Percentiles rank a stretch among this genome's conserved stretches.
These are phyloP conservation scores for Calypte anna DNA, from an alignment of 2,113 vertebrate species.

Conservation along the genomic window DNA sequence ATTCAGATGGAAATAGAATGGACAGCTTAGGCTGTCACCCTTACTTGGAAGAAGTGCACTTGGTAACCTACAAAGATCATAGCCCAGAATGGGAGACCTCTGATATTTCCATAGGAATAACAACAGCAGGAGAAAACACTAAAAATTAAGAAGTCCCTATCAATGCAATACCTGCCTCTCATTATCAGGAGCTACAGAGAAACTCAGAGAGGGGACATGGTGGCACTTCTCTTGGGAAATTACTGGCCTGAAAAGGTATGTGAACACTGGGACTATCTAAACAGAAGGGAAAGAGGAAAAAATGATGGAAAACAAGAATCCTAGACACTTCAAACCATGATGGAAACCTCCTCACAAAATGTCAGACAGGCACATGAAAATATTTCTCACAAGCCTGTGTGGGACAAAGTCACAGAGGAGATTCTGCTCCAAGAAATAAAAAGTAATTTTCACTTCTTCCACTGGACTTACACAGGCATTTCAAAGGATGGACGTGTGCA, in stretches of 20 bases:
- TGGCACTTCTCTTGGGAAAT: not conserved
- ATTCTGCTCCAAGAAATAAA: not conserved
- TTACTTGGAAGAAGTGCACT: not conserved
- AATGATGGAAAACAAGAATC: not conserved
- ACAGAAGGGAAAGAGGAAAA: not conserved
- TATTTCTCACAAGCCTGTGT: not conserved
- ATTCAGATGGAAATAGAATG: not conserved
- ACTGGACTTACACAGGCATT: not conserved
- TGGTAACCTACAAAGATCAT: not conserved
- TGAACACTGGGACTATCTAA: not conserved
- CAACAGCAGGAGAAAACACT: not conserved
- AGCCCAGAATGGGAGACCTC: not conserved
- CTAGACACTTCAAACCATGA: not conserved
- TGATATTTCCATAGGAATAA: not conserved
- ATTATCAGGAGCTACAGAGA: not conserved
- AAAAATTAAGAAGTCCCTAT: not conserved
- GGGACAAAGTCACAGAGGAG: not conserved
- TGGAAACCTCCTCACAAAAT: not conserved
- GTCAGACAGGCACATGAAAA: not conserved
- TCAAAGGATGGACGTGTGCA: fast-evolving
- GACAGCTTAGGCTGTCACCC: not conserved
- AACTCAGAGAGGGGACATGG: not conserved
- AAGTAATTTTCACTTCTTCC: not conserved
- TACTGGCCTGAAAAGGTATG: not conserved
- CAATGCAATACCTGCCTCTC: not conserved